Conservation (phyloP, 2,888 invertebrate species). For the Catocala nupta region DNA sequence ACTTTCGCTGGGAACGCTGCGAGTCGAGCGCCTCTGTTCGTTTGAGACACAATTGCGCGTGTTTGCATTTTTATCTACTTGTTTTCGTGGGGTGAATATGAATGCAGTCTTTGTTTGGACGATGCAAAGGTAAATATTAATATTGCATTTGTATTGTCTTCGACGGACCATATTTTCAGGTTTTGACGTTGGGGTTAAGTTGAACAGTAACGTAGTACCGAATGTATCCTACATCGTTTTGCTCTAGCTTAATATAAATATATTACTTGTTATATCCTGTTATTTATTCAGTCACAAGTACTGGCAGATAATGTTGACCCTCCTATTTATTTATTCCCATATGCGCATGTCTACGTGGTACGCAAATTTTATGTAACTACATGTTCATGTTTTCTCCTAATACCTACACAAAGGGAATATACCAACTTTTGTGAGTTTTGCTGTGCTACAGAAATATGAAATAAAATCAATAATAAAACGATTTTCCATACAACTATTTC, state of each 20-base stretch:
- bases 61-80: slow-evolving; percentile 86
- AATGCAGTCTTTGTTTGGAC: slow-evolving; percentile 81
- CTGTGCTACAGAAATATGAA: too few relatives aligned
- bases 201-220: slow-evolving; percentile 32
- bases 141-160: slow-evolving; percentile 71
- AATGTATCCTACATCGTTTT: slow-evolving; percentile 29
- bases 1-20: slow-evolving; percentile 64
- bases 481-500: neutral
- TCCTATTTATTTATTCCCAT: slow-evolving; percentile 41
- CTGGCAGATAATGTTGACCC: slow-evolving; percentile 37
- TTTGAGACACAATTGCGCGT: slow-evolving; percentile 83
- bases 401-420: neutral
- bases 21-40: slow-evolving; percentile 69
- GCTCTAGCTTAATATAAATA: slow-evolving; percentile 34
- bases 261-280: slow-evolving; percentile 30
- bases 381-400: slow-evolving; percentile 7
- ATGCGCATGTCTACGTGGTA: slow-evolving; percentile 39
- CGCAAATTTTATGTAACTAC: slow-evolving; percentile 39
- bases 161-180: slow-evolving; percentile 61
- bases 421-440: too few relatives aligned
- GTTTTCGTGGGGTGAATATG: slow-evolving; percentile 84
- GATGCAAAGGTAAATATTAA: slow-evolving; percentile 79
- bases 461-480: neutral
- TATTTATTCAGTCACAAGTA: slow-evolving; percentile 43
- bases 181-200: slow-evolving; percentile 50